Evolutionary conservation across 2,797 vertebrate genomes (phyloP).

Genomic region (Microchirus variegatus): DNA sequence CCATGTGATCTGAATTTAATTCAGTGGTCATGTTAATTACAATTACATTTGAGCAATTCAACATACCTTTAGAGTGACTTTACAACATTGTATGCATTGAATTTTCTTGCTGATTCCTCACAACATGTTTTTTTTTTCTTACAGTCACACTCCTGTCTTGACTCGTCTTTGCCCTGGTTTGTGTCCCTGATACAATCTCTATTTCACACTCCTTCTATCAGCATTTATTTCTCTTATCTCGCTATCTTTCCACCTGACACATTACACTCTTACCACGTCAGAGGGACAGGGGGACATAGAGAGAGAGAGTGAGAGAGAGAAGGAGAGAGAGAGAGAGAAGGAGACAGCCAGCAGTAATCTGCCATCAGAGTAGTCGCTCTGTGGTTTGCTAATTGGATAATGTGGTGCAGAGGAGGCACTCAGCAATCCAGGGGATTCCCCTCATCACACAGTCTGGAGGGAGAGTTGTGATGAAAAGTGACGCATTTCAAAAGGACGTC

Average conservation of each 20-base stretch:
- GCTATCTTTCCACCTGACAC: background rate
- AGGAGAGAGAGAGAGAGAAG: constrained; percentile 26
- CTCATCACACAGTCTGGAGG: constrained; percentile 38
- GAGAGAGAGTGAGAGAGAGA: constrained; percentile 4
- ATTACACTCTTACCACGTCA: too few species aligned
- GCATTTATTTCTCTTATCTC: constrained; percentile 23
- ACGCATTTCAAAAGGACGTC: constrained; percentile 10
- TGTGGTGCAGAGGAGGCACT: constrained; percentile 63
- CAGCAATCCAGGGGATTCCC: constrained; percentile 69
- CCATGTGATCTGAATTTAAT: too few species aligned
- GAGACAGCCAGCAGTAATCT: constrained; percentile 66
- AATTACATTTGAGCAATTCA: too few species aligned
- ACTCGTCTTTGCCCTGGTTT: background rate
- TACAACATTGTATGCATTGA: too few species aligned
- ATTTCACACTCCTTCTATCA: constrained; percentile 1
- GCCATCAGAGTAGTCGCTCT: constrained; percentile 61
- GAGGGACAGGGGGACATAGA: background rate
- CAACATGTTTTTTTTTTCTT: background rate
- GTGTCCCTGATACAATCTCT: background rate
- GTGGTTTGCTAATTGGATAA: constrained; percentile 70
- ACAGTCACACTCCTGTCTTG: too few species aligned
- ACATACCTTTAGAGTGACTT: too few species aligned
- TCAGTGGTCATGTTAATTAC: too few species aligned
- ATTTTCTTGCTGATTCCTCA: background rate
- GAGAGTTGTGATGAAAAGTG: constrained; percentile 37